These are phyloP conservation scores for Struthidea cinerea DNA, from an alignment of 2,113 vertebrate species.

Conservation along the genomic window DNA sequence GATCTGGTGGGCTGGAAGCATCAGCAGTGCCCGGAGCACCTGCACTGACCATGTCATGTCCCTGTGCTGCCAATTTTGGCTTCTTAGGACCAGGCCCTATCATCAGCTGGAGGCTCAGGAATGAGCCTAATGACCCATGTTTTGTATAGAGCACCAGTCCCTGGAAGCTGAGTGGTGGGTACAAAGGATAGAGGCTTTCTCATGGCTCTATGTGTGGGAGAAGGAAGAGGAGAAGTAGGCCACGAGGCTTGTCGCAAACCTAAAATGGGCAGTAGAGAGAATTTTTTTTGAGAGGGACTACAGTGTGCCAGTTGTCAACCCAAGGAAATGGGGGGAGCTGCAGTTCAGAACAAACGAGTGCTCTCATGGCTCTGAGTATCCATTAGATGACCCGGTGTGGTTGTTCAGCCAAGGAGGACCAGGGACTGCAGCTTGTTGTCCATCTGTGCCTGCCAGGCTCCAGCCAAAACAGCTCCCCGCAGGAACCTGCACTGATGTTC, in stretches of 20 bases:
- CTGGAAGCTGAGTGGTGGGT: neutral
- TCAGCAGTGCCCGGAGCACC: neutral
- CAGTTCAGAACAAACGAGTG: neutral
- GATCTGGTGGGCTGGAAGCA: neutral
- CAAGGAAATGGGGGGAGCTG: neutral
- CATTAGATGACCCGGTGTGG: neutral
- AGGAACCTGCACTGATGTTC: neutral
- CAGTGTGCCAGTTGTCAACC: neutral
- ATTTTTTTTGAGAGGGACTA: neutral
- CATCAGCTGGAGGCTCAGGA: neutral
- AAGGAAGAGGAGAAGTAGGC: neutral
- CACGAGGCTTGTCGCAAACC: neutral
- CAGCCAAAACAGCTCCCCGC: neutral
- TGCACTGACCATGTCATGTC: accelerated
- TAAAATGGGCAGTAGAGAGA: neutral
- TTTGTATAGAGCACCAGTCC: neutral
- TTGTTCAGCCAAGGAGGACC: neutral
- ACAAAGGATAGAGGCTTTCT: neutral
- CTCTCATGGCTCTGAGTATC: neutral
- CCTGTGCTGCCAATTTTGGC: neutral
- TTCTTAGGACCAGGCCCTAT: neutral
- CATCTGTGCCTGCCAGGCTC: conserved; percentile 12
- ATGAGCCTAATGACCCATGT: neutral
- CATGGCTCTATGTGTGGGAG: neutral
- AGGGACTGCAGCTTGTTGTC: neutral